These are phyloP conservation scores for Chelonus formosanus DNA, from an alignment of 2,888 invertebrate species.

Conservation along the genomic window DNA sequence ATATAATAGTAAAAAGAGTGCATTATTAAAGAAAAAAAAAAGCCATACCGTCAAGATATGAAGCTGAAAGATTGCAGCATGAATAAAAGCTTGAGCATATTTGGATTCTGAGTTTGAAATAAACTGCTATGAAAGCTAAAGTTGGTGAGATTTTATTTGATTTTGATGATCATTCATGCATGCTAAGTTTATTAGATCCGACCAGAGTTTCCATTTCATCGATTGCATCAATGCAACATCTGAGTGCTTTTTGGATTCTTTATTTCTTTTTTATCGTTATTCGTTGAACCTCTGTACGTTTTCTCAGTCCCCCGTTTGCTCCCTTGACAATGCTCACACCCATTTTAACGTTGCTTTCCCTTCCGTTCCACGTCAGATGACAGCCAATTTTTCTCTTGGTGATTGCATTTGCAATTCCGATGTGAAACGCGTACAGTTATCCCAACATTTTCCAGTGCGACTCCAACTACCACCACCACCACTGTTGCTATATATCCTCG, in stretches of 20 bases:
- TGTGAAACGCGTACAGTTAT: conserved; percentile 43
- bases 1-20: neutral
- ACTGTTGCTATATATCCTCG: neutral
- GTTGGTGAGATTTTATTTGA: neutral
- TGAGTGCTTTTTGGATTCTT: neutral
- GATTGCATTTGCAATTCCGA: conserved; percentile 64
- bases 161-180: conserved; percentile 9
- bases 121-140: too few relatives aligned
- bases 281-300: neutral
- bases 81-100: neutral
- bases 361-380: conserved; percentile 57
- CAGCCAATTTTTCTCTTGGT: conserved; percentile 63
- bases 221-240: conserved; percentile 10
- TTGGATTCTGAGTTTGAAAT: neutral
- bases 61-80: neutral
- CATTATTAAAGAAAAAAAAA: conserved; percentile 15
- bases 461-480: neutral
- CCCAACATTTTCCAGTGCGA: conserved; percentile 25
- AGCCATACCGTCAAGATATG: neutral
- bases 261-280: conserved; percentile 15
- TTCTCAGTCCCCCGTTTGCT: conserved; percentile 18
- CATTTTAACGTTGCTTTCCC: conserved; percentile 21
- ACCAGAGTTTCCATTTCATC: conserved; percentile 12
- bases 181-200: conserved; percentile 18
- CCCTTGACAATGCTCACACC: conserved; percentile 27